These are phyloP conservation scores for Recurvirostra avosetta DNA, from an alignment of 2,113 vertebrate genomes.

Conservation along the genomic window DNA sequence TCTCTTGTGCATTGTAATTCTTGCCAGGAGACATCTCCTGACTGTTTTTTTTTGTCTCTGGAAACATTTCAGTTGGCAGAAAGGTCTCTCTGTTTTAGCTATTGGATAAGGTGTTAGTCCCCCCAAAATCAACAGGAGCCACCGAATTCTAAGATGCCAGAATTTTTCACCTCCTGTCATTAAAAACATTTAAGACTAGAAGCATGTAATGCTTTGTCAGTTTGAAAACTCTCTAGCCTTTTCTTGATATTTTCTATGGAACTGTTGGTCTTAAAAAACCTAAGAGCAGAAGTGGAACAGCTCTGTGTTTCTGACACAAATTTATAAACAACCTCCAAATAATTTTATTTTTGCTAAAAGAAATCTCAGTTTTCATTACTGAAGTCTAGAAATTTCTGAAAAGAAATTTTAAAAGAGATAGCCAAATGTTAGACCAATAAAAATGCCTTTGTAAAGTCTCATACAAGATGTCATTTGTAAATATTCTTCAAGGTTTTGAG, in stretches of 20 bases:
- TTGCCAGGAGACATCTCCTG: slow-evolving; percentile 6
- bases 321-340: not conserved
- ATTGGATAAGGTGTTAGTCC: not conserved
- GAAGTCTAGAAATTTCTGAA: not conserved
- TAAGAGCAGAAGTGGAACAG: not conserved
- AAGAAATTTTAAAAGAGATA: not conserved
- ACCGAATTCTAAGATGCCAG: not conserved
- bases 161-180: not conserved
- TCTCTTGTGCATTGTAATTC: slow-evolving; percentile 24
- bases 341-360: not conserved
- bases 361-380: not conserved
- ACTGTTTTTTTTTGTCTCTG: not conserved
- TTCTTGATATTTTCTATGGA: not conserved
- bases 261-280: not conserved
- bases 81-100: not conserved
- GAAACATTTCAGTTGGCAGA: not conserved
- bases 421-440: not conserved
- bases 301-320: not conserved
- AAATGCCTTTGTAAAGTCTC: not conserved
- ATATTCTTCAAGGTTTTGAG: not conserved
- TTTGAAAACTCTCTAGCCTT: not conserved
- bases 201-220: not conserved
- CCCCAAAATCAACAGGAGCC: not conserved
- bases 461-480: not conserved
- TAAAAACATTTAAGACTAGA: not conserved